Base-by-base conservation (phyloP, 2,888 invertebrate genomes). In the Ferdinandea cuprea region DNA sequence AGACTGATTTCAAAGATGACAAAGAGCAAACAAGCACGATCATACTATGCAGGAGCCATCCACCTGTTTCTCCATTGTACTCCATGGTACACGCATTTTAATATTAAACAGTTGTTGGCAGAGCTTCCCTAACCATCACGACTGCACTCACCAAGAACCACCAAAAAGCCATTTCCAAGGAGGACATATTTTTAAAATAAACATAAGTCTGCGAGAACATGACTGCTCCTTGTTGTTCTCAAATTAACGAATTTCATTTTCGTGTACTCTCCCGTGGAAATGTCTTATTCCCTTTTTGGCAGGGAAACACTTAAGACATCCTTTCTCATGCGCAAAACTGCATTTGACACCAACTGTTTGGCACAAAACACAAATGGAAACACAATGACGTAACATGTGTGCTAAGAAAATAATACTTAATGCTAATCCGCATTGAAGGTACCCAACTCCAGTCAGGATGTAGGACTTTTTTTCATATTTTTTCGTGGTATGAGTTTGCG, bases 151-250 rank as follows among this genome's bases (percentile, higher is more conserved):
- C 17, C 11, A 40, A 28, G 9, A 28, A 11, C n/a, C 4, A 13
- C 21, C 7, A 19, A 54, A 5, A 15, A 7, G 3, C 2, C 40
- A 40, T 13, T 15, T 32, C n/a, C 5, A 15, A 15, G 6, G 46
- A 35, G 11, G 35, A 68, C 46, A 40, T 61, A 25, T 54, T 61
- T 73, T 79, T 61, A 48, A 61, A 79, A 68, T 66, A 73, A 66
- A 52, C 58, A 78, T 59, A 72, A 72, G 50, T 2, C 17, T 8
- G 17, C 37, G 52, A 28, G 21, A 21, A 59, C 65, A 74, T 50
- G 58, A 46, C 61, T 9, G 11, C 21, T 63, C 17, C 48, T 50
- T 66, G 59, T 59, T 35, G 40, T 52, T 17, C 19, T 59, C 40
- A 59, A 71, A 71, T 71, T 61, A 48, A 73, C 7, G 54, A 68